Evolutionary conservation across 2,797 vertebrate genomes (phyloP).

Genomic region (Halcyon chelicuti): DNA sequence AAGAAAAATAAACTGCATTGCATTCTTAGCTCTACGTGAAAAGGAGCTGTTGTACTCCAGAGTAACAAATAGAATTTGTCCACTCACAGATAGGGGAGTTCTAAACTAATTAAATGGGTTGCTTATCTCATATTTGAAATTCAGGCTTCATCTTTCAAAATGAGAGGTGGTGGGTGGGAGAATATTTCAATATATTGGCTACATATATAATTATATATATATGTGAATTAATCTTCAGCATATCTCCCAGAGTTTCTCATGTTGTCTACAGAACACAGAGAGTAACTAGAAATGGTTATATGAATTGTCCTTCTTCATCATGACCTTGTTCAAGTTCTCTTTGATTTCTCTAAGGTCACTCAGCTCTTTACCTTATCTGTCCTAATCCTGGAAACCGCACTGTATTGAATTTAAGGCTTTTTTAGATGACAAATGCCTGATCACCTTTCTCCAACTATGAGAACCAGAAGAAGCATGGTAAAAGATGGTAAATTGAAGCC

Average conservation of each 20-base stretch:
- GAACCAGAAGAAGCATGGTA: background rate
- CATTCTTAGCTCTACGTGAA: background rate
- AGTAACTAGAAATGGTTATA: background rate
- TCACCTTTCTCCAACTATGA: background rate
- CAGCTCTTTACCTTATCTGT: background rate
- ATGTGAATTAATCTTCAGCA: background rate
- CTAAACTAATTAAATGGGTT: slow-evolving; percentile 20
- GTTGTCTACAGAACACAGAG: background rate
- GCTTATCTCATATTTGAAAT: slow-evolving; percentile 31
- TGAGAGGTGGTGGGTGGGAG: background rate
- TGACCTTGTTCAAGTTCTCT: background rate
- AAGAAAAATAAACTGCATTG: slow-evolving; percentile 3
- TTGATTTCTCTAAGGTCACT: background rate
- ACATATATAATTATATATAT: background rate
- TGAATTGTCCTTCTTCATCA: background rate
- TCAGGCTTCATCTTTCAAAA: slow-evolving; percentile 37
- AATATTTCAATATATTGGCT: background rate
- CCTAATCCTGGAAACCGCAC: background rate
- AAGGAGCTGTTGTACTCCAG: background rate
- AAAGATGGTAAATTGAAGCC: background rate
- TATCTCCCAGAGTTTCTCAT: background rate
- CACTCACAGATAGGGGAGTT: background rate
- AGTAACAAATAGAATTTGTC: slow-evolving; percentile 31
- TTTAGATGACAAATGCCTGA: background rate
- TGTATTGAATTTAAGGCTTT: background rate